A percentile compares a stretch with the other conserved stretches of the same genome.
phyloP scores from a whole-genome alignment of 1,140 invertebrate genomes.

The Diprion similis region DNA sequence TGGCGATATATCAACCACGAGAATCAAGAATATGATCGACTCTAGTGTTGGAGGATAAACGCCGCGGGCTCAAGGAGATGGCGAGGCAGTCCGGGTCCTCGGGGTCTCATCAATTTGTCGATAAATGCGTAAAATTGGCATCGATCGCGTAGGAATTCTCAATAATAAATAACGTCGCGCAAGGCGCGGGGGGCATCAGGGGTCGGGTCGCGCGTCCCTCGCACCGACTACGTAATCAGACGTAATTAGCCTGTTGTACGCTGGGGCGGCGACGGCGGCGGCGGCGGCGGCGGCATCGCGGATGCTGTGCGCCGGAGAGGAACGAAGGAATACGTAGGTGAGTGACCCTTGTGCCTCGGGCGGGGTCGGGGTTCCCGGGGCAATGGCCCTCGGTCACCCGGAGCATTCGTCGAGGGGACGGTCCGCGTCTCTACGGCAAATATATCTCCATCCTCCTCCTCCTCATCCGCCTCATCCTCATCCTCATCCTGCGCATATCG shows the following conservation, averaged over 20 bases:
- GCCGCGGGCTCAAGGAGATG: neutral
- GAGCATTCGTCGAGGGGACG: neutral
- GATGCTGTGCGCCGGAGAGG: conserved; percentile 32
- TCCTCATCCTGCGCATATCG: conserved; percentile 17
- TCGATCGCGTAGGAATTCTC: neutral
- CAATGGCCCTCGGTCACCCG: conserved; percentile 13
- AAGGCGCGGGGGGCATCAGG: no score
- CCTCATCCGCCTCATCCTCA: conserved; percentile 26
- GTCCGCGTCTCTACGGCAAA: neutral
- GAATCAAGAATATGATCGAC: neutral
- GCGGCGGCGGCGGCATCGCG: conserved; percentile 16
- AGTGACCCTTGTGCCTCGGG: conserved; percentile 45
- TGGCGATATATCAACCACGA: no score
- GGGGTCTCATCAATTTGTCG: conserved; percentile 2
- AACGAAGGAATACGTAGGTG: conserved; percentile 41
- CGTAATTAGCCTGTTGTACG: conserved; percentile 48
- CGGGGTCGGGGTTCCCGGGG: conserved; percentile 30
- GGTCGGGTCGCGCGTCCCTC: neutral
- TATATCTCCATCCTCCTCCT: conserved; percentile 27
- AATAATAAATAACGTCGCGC: neutral
- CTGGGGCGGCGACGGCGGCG: neutral
- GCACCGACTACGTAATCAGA: conserved; percentile 37
- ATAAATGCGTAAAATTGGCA: neutral
- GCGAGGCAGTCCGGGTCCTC: neutral
- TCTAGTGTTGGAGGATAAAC: no score